Evolutionary conservation across 1,140 invertebrate genomes (phyloP).

Genomic region (Drosophila triauraria): DNA sequence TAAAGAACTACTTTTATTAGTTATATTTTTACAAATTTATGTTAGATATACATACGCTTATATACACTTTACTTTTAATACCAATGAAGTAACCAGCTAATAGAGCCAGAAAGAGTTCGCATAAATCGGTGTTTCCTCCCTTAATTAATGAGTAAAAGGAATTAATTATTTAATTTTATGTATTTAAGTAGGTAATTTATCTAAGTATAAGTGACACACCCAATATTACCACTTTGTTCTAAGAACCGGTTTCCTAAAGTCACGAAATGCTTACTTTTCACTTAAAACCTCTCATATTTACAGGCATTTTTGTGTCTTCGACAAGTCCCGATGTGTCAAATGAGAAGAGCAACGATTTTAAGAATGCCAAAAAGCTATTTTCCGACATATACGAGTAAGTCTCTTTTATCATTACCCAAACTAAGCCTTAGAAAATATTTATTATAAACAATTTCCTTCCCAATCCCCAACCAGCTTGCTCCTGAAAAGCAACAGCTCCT

Average conservation of each 20-base stretch:
- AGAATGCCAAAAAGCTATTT: slow-evolving; percentile 76
- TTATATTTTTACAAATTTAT: neutral
- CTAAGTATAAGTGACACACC: neutral
- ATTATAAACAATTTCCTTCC: neutral
- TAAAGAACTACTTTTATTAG: neutral
- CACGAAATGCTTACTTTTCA: neutral
- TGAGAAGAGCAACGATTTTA: slow-evolving; percentile 65
- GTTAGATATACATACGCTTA: too few species aligned
- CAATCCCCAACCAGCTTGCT: slow-evolving; percentile 38
- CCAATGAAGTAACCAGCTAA: too few species aligned
- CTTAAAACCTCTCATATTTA: neutral
- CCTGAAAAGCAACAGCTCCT: slow-evolving; percentile 67
- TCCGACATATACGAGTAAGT: slow-evolving; percentile 76
- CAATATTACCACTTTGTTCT: neutral
- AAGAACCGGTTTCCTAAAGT: too few species aligned
- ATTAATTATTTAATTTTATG: neutral
- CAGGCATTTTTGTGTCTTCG: slow-evolving; percentile 74
- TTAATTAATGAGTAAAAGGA: neutral
- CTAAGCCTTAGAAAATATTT: neutral
- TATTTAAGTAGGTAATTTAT: too few species aligned
- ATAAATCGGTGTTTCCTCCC: too few species aligned
- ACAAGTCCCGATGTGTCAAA: slow-evolving; percentile 52
- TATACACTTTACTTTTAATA: too few species aligned
- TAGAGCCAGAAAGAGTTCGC: too few species aligned
- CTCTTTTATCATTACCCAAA: neutral